Percentiles rank a stretch among this genome's conserved stretches.
phyloP scores from a whole-genome alignment of 1,140 invertebrate species.

The Drosophila willistoni region DNA sequence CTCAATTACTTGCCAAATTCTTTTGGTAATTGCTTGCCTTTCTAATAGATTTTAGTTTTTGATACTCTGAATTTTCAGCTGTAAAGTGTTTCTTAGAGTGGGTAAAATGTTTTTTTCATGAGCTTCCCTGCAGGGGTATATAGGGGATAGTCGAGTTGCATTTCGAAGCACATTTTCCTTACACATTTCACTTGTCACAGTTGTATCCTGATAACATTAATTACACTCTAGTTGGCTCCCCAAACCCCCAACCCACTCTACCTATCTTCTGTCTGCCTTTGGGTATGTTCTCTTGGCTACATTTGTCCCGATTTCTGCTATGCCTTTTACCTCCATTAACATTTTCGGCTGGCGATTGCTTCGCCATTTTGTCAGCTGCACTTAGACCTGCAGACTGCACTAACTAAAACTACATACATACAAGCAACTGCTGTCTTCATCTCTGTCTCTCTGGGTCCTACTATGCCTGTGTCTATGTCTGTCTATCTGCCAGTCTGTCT shows the following conservation, averaged over 20 bases:
- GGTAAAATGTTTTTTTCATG: too few species aligned
- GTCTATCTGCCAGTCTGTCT: constrained; percentile 35
- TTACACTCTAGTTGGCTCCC: constrained; percentile 48
- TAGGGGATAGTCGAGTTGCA: constrained; percentile 24
- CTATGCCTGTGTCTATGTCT: neutral
- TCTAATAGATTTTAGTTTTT: too few species aligned
- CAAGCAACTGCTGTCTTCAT: constrained; percentile 3
- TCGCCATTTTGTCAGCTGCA: constrained; percentile 22
- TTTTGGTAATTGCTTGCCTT: too few species aligned
- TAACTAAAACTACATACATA: neutral
- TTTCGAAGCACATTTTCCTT: constrained; percentile 13
- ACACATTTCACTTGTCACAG: constrained; percentile 49
- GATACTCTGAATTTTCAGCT: too few species aligned
- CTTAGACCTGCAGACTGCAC: constrained; percentile 15
- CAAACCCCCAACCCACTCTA: neutral
- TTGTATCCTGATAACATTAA: constrained; percentile 63
- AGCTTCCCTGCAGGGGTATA: too few species aligned
- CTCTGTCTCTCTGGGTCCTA: neutral
- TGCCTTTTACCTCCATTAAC: constrained; percentile 44
- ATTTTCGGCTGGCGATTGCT: constrained; percentile 36
- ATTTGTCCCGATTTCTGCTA: neutral
- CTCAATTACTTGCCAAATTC: too few species aligned
- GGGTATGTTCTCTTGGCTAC: constrained; percentile 16
- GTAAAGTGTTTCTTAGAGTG: too few species aligned
- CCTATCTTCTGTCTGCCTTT: constrained; percentile 1